Conservation (phyloP, 2,113 vertebrate species). For the Poecile atricapillus region DNA sequence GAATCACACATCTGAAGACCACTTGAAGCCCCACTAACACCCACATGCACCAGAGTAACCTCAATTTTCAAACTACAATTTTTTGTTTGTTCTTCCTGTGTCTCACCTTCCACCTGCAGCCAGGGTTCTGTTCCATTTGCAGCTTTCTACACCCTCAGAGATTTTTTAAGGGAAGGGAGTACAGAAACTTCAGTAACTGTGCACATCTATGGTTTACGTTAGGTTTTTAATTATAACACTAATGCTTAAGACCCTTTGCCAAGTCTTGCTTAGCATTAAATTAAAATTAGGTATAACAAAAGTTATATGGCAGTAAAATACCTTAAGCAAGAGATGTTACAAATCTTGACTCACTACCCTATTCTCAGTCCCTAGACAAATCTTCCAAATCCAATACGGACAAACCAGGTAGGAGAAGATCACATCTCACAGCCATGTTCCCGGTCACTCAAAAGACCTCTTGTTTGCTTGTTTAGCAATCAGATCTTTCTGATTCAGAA, state of each 20-base stretch:
- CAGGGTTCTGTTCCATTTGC: neutral
- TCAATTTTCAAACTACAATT: neutral
- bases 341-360: neutral
- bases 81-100: neutral
- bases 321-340: neutral
- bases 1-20: neutral
- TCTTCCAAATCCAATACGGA: neutral
- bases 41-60: neutral
- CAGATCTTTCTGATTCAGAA: neutral
- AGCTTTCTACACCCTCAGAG: neutral
- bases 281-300: neutral
- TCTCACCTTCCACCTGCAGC: neutral
- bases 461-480: neutral
- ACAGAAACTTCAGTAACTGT: neutral
- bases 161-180: neutral
- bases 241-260: neutral
- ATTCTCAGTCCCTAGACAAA: neutral
- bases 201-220: neutral
- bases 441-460: neutral
- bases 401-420: neutral
- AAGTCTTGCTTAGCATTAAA: neutral
- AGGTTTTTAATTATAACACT: neutral
- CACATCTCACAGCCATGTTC: neutral
- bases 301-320: neutral
- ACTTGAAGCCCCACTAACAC: neutral